These are phyloP conservation scores for Drosophila saltans DNA, from an alignment of 1,140 invertebrate species.

Conservation along the genomic window DNA sequence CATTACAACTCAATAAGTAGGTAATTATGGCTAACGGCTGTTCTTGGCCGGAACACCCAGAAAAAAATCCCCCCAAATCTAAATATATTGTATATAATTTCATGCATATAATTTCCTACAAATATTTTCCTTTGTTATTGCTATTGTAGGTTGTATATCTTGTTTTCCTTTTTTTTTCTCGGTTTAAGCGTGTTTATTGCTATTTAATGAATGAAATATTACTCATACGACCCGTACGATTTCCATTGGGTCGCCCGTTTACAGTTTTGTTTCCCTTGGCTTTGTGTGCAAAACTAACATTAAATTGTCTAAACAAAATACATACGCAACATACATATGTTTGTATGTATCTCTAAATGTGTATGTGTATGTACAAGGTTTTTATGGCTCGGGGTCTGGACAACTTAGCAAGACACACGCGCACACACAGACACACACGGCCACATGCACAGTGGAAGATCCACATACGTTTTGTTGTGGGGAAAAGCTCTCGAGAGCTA, in stretches of 20 bases:
- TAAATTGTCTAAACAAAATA: constrained; percentile 48
- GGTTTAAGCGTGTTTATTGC: constrained; percentile 40
- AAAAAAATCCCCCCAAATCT: background rate
- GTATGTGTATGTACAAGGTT: constrained; percentile 26
- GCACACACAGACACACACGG: constrained; percentile 17
- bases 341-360: background rate
- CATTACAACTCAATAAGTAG: constrained; percentile 79
- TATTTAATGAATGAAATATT: constrained; percentile 63
- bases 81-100: constrained; percentile 17
- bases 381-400: constrained; percentile 29
- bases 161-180: background rate
- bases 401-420: background rate
- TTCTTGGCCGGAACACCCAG: background rate
- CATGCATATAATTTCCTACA: constrained; percentile 34
- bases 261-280: constrained; percentile 20
- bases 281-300: constrained; percentile 33
- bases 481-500: constrained; percentile 2
- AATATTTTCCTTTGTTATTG: constrained; percentile 32
- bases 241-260: constrained; percentile 4
- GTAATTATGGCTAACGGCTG: constrained; percentile 53
- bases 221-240: constrained; percentile 45
- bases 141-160: background rate
- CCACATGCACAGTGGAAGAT: background rate
- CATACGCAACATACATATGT: constrained; percentile 21
- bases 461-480: constrained; percentile 14